Base-by-base conservation (phyloP, 2,888 invertebrate species). In the Patella depressa region DNA sequence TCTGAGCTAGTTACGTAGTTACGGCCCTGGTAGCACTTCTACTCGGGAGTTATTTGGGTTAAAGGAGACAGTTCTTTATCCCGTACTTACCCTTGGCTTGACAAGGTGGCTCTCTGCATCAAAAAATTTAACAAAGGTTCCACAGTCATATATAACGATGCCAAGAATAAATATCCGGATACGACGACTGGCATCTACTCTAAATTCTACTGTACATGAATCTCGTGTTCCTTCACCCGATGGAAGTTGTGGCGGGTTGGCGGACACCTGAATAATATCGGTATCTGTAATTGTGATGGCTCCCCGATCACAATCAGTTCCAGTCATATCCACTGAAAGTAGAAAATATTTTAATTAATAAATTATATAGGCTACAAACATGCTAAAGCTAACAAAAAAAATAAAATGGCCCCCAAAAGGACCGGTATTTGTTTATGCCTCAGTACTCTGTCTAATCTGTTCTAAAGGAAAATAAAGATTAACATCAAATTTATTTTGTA, bases 281-380 rank as follows among this genome's bases (percentile, higher is more conserved):
- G 34, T 29, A 59, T 76, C 76, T 34, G 70, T 29, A 4, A 76
- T 15, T 53, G 54, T 72, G 14, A 54, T 15, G 12, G 53, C 54
- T 12, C 45, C 19, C 19, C 19, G n/a, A 24, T 76, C 76, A 55
- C 76, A 76, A 15, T 59, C 72, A 14, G 4, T 1, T 12, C 76
- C 72, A 11, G 71, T 65, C 76, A 76, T 76, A 72, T 76, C 57
- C 15, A 72, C 76, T 76, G 75, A 24, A 53, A 53, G 24, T 45
- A 45, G 45, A 45, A 45, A 45, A 45, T 7, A 9, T 45, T 45
- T 45, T 45, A 7, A 45, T 9, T 45, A 45, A 45, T 45, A 45
- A 45, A 45, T 5, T 45, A 45, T 45, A 34, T 5, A 45, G 45
- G 45, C 45, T 45, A 45, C 45, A 45, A 5, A 1, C 9, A 45